Percentiles rank a stretch among this genome's conserved stretches.
phyloP scores from a whole-genome alignment of 2,113 vertebrate species.

The Syrrhaptes paradoxus region DNA sequence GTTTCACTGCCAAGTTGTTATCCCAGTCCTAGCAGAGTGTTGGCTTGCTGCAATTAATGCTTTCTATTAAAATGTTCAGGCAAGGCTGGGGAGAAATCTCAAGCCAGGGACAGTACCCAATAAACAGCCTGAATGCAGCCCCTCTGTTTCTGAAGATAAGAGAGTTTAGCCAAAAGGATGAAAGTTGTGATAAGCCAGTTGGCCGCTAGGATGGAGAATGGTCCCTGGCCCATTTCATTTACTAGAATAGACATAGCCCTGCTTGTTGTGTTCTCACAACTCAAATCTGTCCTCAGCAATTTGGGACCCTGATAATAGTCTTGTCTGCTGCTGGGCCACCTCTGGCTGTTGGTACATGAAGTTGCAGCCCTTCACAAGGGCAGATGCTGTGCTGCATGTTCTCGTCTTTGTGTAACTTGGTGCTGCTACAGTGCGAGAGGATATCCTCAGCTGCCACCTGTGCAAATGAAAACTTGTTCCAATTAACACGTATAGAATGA shows the following conservation, averaged over 20 bases:
- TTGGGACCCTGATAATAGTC: not conserved
- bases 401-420: not conserved
- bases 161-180: not conserved
- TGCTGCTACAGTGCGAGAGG: not conserved
- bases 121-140: not conserved
- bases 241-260: not conserved
- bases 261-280: not conserved
- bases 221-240: not conserved
- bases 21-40: not conserved
- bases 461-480: constrained; percentile 59
- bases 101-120: not conserved
- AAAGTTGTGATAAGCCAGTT: not conserved
- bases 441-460: not conserved
- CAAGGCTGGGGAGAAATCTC: not conserved
- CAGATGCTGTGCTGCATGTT: not conserved
- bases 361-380: not conserved
- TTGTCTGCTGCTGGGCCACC: not conserved
- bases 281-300: constrained; percentile 13
- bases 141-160: not conserved
- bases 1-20: not conserved
- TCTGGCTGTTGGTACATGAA: not conserved
- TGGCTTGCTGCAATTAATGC: not conserved
- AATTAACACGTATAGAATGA: constrained; percentile 33
- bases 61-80: not conserved
- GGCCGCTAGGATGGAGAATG: not conserved